Evolutionary conservation across 2,797 vertebrate species (phyloP).

Genomic region (Megaceryle alcyon): DNA sequence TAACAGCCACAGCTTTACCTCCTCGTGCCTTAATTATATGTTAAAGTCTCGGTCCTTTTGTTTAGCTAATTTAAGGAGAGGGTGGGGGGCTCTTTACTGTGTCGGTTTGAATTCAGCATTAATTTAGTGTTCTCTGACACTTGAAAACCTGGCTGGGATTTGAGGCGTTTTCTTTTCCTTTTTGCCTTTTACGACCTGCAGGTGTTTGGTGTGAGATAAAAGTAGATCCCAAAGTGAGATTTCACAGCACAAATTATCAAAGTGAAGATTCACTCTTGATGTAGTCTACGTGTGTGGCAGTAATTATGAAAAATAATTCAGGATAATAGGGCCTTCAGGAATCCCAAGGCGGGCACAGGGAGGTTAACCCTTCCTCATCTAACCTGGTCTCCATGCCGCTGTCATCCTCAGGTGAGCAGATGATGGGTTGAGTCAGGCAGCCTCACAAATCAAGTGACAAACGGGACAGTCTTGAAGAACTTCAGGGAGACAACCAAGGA

Average conservation of each 20-base stretch:
- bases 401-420: slow-evolving; percentile 45
- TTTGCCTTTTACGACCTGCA: slow-evolving; percentile 77
- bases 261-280: slow-evolving; percentile 81
- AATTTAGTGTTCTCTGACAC: slow-evolving; percentile 68
- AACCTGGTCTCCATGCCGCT: neutral
- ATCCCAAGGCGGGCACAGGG: slow-evolving; percentile 62
- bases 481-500: accelerated
- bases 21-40: slow-evolving; percentile 42
- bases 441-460: neutral
- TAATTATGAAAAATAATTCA: slow-evolving; percentile 78
- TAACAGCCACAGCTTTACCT: slow-evolving; percentile 31
- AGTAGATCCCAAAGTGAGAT: slow-evolving; percentile 78
- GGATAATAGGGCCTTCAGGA: slow-evolving; percentile 78
- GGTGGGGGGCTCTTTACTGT: slow-evolving; percentile 36
- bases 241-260: slow-evolving; percentile 80
- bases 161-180: slow-evolving; percentile 66
- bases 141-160: slow-evolving; percentile 64
- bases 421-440: neutral
- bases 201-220: slow-evolving; percentile 82
- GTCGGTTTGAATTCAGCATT: slow-evolving; percentile 56
- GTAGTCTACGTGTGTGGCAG: slow-evolving; percentile 81
- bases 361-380: slow-evolving; percentile 71
- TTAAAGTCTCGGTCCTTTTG: slow-evolving; percentile 38
- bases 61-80: slow-evolving; percentile 56
- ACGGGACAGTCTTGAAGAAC: neutral